Base-by-base conservation (phyloP, 2,888 invertebrate species). In the Melitaea athalia region DNA sequence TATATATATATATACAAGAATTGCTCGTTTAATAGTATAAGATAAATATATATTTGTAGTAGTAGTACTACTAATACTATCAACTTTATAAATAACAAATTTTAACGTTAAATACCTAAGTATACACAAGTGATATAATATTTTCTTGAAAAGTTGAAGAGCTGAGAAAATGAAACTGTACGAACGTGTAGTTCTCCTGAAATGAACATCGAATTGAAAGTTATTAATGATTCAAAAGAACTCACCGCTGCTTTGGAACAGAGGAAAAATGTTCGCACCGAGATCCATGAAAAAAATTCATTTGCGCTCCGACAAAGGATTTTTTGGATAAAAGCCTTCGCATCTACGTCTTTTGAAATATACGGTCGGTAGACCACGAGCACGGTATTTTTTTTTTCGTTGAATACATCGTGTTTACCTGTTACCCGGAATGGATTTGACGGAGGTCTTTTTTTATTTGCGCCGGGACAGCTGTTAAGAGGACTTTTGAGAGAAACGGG, bases 221-320 rank as follows among this genome's bases (percentile, higher is more conserved):
- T 62, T 64, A 71, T 71, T 71, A 71, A 71, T 69, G 71, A 67
- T 71, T 69, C 62, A 71, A 71, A 69, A 67, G 64, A 69, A 62
- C 64, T 64, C 64, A 67, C 67, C 64, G 67, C 57, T 61, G 53
- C 62, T 59, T 62, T 63, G 63, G 60, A 65, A 64, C 67, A 65
- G 50, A 42, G 72, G 53, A 62, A 63, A 67, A 65, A 71, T 64
- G 49, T 68, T 64, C 64, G 52, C 15, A 17, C 33, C 62, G 63
- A 65, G 31, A 63, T 65, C 65, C 64, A 67, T 64, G 47, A 14
- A 62, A 69, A 69, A 72, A 70, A 57, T 63, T 65, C 67, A 45
- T 64, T 69, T 61, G 67, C 80, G 78, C 78, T 73, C 80, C 79
- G 77, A 85, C 83, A 85, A 85, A 81, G 81, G 79, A 79, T 76